Evolutionary conservation across 2,797 vertebrate genomes (phyloP), one percentile per base, ranked within the genome.

Genomic region (Enteromius paludinosus): DNA sequence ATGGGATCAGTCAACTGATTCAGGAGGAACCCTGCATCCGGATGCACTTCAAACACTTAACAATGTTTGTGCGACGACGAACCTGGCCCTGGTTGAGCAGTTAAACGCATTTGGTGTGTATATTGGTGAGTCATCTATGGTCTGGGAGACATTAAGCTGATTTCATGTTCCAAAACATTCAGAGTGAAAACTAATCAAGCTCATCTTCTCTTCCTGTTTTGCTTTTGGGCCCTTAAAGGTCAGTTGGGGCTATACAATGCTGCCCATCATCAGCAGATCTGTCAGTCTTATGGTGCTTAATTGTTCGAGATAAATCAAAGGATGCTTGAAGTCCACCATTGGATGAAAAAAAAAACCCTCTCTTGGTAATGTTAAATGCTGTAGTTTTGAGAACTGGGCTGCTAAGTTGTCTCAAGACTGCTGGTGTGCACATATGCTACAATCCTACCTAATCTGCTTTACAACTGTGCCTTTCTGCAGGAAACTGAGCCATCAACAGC

Each of bases 191-290:
- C 47, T 59, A 82, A 82, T 82, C 79, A 82, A 82, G 64, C 28
- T 59, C 18, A 74, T 72, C 68, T 83, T 82, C 69, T 25, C 52
- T 65, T 82, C 81, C 79, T 25, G 80, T 59, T 38, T 59, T 69
- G 49, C 28, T 45, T 81, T 83, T n/a, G 12, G 52, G 68, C 11
- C 52, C 61, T 38, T 23, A 83, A 88, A 82, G 77, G 83, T 83
- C 72, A 81, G 33, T 20, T 1, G 73, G 54, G 33, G n/a, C 28
- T 11, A 38, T 38, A 54, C 49, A 45, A 59, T 62, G 45, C 78
- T 71, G 70, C 77, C 82, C 47, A 23, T 66, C 47, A 62, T 28
- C 35, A 62, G 41, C 80, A 54, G 59, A 54, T n/a, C 43, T 18
- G 14, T 80, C 77, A 25, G 30, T 68, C 30, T 38, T 54, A 25